These are phyloP conservation scores for Drosophila maculinotata DNA, from an alignment of 2,888 invertebrate genomes.

Conservation along the genomic window DNA sequence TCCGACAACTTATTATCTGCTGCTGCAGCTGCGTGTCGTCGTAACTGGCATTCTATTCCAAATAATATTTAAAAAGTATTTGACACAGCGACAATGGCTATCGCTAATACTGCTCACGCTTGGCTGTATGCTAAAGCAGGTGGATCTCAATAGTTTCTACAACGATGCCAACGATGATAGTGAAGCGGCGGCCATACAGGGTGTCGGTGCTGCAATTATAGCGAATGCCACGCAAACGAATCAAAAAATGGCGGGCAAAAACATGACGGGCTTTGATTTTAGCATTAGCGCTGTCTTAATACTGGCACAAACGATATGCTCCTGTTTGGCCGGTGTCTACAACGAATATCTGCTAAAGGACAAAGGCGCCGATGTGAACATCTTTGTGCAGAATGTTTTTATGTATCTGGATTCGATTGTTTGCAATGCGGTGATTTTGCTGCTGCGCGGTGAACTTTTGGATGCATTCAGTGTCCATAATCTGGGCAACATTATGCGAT, in stretches of 20 bases:
- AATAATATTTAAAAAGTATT: conserved; percentile 93
- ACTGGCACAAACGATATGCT: conserved; percentile 93
- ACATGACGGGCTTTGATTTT: conserved; percentile 85
- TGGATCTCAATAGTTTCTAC: conserved; percentile 86
- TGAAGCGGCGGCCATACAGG: conserved; percentile 58
- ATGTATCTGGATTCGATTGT: conserved; percentile 97
- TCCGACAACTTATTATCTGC: conserved; percentile 96
- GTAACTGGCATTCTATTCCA: conserved; percentile 94
- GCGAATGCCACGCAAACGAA: conserved; percentile 1
- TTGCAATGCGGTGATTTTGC: conserved; percentile 92
- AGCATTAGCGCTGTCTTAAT: conserved; percentile 89
- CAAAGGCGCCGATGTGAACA: conserved; percentile 92
- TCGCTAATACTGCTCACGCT: conserved; percentile 93
- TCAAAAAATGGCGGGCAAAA: conserved; percentile 58
- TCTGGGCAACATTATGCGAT: conserved; percentile 87
- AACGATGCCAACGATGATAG: conserved; percentile 73
- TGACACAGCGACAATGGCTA: conserved; percentile 94
- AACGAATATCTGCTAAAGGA: conserved; percentile 97
- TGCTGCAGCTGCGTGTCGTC: conserved; percentile 96
- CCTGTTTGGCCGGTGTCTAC: conserved; percentile 97
- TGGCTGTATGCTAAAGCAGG: conserved; percentile 96
- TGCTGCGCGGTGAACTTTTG: conserved; percentile 88
- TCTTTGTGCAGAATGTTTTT: conserved; percentile 96
- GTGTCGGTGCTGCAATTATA: not conserved
- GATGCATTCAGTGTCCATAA: conserved; percentile 87